phyloP scores from a whole-genome alignment of 2,113 vertebrate species.

The Aptenodytes forsteri region DNA sequence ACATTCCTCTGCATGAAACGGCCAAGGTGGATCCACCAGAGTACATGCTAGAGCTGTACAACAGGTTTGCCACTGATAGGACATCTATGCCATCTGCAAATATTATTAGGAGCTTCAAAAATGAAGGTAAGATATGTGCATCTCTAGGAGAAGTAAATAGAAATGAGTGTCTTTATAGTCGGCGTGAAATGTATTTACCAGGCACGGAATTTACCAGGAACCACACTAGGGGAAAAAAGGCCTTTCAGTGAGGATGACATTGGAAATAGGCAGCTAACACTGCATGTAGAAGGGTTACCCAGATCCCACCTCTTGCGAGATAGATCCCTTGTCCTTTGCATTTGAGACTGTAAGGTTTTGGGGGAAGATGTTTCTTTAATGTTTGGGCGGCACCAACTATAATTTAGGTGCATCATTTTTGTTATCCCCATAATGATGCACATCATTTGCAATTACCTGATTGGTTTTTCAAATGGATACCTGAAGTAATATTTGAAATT shows the following conservation, averaged over 20 bases:
- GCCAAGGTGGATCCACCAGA: slow-evolving; percentile 89
- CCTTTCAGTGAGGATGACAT: not conserved
- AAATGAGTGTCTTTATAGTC: rapidly evolving
- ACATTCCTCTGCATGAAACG: slow-evolving; percentile 75
- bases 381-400: not conserved
- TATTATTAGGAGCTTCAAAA: slow-evolving; percentile 96
- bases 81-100: slow-evolving; percentile 91
- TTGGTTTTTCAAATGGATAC: not conserved
- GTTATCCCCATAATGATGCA: rapidly evolving
- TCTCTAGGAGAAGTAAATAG: not conserved
- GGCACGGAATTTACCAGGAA: not conserved
- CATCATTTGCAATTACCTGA: not conserved
- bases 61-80: slow-evolving; percentile 91
- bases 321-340: not conserved
- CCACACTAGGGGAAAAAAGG: not conserved
- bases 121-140: slow-evolving; percentile 84
- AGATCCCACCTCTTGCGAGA: not conserved
- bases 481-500: not conserved
- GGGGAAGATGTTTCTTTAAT: not conserved
- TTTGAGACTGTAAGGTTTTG: not conserved
- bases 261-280: not conserved
- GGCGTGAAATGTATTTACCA: not conserved
- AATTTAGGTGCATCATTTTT: not conserved
- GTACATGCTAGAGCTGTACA: slow-evolving; percentile 98
- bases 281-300: not conserved